Conservation (phyloP, 1,140 invertebrate species). For the Saccostrea glomerata region DNA sequence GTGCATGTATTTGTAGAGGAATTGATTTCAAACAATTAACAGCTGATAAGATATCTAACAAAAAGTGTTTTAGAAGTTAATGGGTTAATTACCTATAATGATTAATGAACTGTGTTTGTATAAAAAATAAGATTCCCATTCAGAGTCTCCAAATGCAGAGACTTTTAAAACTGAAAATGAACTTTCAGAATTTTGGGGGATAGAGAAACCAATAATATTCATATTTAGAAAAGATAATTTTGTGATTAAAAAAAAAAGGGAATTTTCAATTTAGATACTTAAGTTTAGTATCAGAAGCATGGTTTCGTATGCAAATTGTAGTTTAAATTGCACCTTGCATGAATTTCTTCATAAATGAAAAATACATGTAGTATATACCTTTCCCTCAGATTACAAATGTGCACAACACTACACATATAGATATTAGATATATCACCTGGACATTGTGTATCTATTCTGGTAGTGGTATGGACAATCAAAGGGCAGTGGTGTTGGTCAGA, state of each 20-base stretch:
- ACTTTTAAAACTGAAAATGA: no score
- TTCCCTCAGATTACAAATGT: not conserved
- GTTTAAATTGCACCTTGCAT: not conserved
- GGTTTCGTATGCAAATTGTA: not conserved
- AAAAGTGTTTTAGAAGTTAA: not conserved
- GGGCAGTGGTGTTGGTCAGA: not conserved
- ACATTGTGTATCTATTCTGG: not conserved
- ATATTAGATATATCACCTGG: not conserved
- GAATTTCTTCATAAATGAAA: not conserved
- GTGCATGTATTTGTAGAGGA: constrained; percentile 15
- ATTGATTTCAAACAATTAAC: not conserved
- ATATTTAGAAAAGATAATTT: no score
- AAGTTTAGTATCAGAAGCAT: not conserved
- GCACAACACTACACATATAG: not conserved
- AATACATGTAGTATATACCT: no score
- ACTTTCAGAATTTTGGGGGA: no score
- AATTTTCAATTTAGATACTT: not conserved
- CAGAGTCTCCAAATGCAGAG: not conserved
- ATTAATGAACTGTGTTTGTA: not conserved
- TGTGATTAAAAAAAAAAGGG: no score
- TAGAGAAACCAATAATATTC: no score
- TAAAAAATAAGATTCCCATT: not conserved
- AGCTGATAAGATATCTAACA: not conserved
- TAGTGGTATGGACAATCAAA: not conserved
- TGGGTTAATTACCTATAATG: not conserved